phyloP scores from a whole-genome alignment of 1,140 invertebrate species.

The Ips typographus region DNA sequence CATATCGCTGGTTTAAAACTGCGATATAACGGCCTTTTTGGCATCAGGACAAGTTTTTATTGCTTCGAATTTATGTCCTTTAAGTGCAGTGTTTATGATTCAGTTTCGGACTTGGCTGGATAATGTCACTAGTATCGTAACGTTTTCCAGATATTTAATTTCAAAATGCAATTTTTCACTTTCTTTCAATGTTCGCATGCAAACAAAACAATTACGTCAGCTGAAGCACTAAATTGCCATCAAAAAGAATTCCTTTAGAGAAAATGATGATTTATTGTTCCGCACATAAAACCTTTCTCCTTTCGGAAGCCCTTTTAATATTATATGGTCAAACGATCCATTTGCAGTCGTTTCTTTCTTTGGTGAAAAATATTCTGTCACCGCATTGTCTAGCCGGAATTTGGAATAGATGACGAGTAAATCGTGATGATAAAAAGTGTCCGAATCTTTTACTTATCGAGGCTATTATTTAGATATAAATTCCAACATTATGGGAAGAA shows the following conservation, averaged over 20 bases:
- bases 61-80: constrained; percentile 15
- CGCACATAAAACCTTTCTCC: constrained; percentile 26
- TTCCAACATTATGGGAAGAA: too few species aligned
- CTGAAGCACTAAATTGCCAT: constrained; percentile 24
- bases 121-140: too few species aligned
- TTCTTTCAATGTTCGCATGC: constrained; percentile 3
- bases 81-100: constrained; percentile 19
- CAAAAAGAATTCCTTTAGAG: constrained; percentile 32
- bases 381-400: constrained; percentile 3
- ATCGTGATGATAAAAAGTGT: neutral
- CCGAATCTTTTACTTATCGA: too few species aligned
- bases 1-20: constrained; percentile 20
- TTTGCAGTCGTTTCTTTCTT: constrained; percentile 28
- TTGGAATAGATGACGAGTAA: neutral
- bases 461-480: too few species aligned
- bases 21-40: constrained; percentile 19
- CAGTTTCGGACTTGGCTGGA: neutral
- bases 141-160: neutral
- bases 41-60: constrained; percentile 26
- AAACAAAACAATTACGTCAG: constrained; percentile 23
- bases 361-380: constrained; percentile 30
- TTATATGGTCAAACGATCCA: constrained; percentile 31
- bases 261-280: constrained; percentile 33
- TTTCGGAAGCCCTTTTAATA: constrained; percentile 23
- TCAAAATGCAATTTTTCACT: neutral